phyloP scores from a whole-genome alignment of 2,797 vertebrate genomes.

The Champsocephalus esox region DNA sequence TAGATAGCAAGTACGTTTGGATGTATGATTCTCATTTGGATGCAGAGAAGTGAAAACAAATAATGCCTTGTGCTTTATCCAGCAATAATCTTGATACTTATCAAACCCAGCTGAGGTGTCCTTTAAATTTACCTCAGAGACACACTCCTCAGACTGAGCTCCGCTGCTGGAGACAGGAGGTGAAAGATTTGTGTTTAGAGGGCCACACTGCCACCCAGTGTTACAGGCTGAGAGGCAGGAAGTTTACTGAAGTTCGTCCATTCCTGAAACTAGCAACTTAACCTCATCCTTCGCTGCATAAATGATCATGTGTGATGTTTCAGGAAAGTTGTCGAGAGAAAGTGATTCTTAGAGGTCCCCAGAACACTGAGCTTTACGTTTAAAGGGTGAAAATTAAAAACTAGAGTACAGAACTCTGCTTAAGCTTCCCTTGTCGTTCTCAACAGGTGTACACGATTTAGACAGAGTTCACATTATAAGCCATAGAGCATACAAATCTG shows the following conservation, averaged over 20 bases:
- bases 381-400: not conserved
- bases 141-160: slow-evolving; percentile 25
- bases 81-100: slow-evolving; percentile 8
- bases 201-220: slow-evolving; percentile 86
- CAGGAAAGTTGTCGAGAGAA: not conserved
- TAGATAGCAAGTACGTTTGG: not conserved
- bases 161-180: slow-evolving; percentile 48
- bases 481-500: not conserved
- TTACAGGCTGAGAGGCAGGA: slow-evolving; percentile 48
- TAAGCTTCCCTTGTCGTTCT: not conserved
- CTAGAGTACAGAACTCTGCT: not conserved
- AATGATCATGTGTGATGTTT: not conserved
- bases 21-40: not conserved
- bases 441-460: not conserved
- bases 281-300: not conserved
- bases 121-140: slow-evolving; percentile 24
- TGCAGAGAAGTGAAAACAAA: not conserved
- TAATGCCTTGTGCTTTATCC: not conserved
- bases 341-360: not conserved
- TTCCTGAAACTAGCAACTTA: not conserved
- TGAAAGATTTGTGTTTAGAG: slow-evolving; percentile 67
- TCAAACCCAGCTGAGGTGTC: slow-evolving; percentile 11
- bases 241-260: slow-evolving; percentile 22
- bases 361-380: not conserved
- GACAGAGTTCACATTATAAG: not conserved